Base-by-base conservation (phyloP, 2,888 invertebrate species). In the Danaus chrysippus region DNA sequence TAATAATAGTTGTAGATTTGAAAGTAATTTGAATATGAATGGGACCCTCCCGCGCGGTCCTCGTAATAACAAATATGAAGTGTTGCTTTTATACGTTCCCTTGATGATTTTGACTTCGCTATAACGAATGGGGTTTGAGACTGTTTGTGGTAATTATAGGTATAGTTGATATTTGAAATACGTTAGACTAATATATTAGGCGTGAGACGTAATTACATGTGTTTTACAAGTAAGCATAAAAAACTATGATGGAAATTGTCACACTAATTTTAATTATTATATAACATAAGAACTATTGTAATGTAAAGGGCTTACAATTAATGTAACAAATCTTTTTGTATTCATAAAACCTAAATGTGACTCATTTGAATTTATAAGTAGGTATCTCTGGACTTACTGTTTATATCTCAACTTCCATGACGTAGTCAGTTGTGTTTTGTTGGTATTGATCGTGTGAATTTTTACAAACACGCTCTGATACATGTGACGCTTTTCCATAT, bases 1-100 rank as follows among this genome's bases (percentile, higher is more conserved):
- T 89, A 91, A 91, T 91, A 90, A 90, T 90, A 90, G 90, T 89
- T 88, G 88, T 89, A 88, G 87, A 89, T 90, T 89, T 88, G 87
- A 88, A 83, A 87, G 86, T 86, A 79, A 90, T 90, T 90, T 90
- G 86, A 89, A 90, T 91, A 87, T 91, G 89, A 90, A 90, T 89
- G 81, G 83, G 77, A 76, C 88, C 90, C 89, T 89, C 87, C 86
- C 85, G 89, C 85, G 87, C 79, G 73, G 75, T 75, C 79, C 77
- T 83, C 83, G 81, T 85, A 87, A 90, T 90, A 90, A 90, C 89
- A 89, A 89, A 89, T 90, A 89, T 88, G 87, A 87, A 87, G 89
- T 88, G 87, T 86, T 81, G 84, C 87, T 76, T 87, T 87, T 83
- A 80, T 84, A 69, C 68, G 71, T 76, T 78, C 83, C 88, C 88